Evolutionary conservation across 2,797 vertebrate genomes (phyloP).

Genomic region (Malacoctenus gilli): DNA sequence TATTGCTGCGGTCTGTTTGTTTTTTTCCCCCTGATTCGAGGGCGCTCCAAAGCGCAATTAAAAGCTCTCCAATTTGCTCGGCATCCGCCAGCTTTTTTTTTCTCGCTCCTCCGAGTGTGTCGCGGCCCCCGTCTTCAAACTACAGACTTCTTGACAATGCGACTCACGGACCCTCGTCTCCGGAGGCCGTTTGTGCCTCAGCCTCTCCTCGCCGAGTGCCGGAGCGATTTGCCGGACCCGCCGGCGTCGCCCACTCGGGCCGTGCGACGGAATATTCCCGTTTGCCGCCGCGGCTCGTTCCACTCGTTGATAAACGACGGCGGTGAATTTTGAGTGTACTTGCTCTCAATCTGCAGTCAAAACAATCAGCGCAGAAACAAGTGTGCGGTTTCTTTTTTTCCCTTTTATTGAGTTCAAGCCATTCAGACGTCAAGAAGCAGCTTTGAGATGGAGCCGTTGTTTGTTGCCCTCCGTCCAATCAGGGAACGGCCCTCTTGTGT

Average conservation of each 20-base stretch:
- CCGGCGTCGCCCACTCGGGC: constrained; percentile 47
- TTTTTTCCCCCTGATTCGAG: constrained; percentile 63
- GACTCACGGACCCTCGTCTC: constrained; percentile 58
- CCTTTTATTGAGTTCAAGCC: constrained; percentile 46
- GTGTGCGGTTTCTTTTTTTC: constrained; percentile 42
- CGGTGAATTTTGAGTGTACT: constrained; percentile 52
- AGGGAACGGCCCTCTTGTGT: too few species aligned
- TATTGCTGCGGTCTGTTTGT: constrained; percentile 58
- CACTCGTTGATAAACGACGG: constrained; percentile 56
- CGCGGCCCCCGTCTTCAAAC: constrained; percentile 50
- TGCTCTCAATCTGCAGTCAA: constrained; percentile 25
- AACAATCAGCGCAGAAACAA: constrained; percentile 42
- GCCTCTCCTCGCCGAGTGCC: constrained; percentile 66
- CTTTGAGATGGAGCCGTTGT: constrained; percentile 34
- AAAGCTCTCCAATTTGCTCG: constrained; percentile 69
- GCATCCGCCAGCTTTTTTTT: constrained; percentile 48
- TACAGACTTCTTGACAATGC: constrained; percentile 50
- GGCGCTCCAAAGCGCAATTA: constrained; percentile 69
- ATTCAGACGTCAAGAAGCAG: constrained; percentile 23
- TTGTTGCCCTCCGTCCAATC: constrained; percentile 18
- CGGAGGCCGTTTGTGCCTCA: constrained; percentile 53
- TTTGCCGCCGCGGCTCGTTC: constrained; percentile 42
- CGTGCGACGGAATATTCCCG: constrained; percentile 45
- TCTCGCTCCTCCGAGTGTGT: constrained; percentile 21
- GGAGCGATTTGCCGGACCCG: constrained; percentile 53